Base-by-base conservation (phyloP, 2,113 vertebrate genomes). In the Chinchilla lanigera region DNA sequence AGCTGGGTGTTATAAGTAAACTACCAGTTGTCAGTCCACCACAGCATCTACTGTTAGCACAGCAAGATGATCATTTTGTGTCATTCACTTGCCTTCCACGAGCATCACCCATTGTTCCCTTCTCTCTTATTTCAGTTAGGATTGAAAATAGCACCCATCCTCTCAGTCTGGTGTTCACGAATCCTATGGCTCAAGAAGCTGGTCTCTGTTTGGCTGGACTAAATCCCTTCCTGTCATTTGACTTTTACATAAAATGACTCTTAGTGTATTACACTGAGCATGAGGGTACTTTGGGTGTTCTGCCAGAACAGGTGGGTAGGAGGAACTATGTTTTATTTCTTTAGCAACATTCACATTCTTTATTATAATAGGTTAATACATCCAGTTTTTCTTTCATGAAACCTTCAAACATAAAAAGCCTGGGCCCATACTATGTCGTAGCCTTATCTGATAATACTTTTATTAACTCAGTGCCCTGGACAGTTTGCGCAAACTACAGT, bases 361-460 rank as follows among this genome's bases (percentile, higher is more conserved):
- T 75, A 61, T 63, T 90, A 41, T 63, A 69, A 92, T 67, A 80
- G 26, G 47, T n/a, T 85, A 69, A 26, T 90, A 96, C 61, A 75
- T 47, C 12, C 22, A 38, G 33, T 38, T 97, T 95, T 95, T 89
- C 73, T 89, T 93, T 90, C 38, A 93, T 93, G 58, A 84, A 84
- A 88, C 71, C 90, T 97, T 96, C 38, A 96, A 96, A 85, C 58
- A 75, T 84, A 81, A 81, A 80, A 75, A 95, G 3, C 30, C 17
- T 28, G 5, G 44, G 0, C 67, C 47, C 50, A 83, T 80, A 91
- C 71, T 89, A 26, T 50, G 35, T 83, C 35, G 47, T 33, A 89
- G 54, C 50, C 30, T 86, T 97, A 96, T 89, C 78, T 89, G 86
- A 93, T 93, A 96, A 47, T 60, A 93, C 50, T 95, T 95, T 96